phyloP scores from a whole-genome alignment of 2,113 vertebrate genomes.

The Rhegmatorhina hoffmannsi region DNA sequence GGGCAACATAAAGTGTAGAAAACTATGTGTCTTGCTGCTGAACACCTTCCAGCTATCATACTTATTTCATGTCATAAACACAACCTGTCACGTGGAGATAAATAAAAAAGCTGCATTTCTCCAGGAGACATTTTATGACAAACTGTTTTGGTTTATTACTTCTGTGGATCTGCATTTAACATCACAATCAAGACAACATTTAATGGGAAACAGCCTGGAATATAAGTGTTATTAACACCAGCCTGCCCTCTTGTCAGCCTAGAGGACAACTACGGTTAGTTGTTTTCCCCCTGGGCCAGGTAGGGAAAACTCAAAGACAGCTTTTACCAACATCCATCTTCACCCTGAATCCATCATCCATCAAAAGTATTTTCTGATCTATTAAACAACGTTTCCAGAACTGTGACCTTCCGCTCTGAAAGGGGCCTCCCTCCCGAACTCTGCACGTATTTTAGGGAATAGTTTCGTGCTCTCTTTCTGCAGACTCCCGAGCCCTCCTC shows the following conservation, averaged over 20 bases:
- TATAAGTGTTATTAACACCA: neutral
- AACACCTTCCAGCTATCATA: neutral
- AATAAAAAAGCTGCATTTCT: neutral
- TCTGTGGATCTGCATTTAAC: neutral
- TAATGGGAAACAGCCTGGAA: neutral
- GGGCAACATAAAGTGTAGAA: neutral
- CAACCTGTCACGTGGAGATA: neutral
- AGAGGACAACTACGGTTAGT: rapidly evolving
- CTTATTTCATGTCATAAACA: neutral
- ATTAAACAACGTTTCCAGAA: neutral
- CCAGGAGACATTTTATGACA: neutral
- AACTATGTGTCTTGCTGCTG: neutral
- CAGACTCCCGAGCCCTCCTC: rapidly evolving
- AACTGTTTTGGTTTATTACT: neutral
- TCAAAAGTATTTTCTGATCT: neutral
- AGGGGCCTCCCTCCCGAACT: rapidly evolving
- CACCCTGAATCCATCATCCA: too few relatives aligned
- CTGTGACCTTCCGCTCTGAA: rapidly evolving
- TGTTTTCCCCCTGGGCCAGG: too few relatives aligned
- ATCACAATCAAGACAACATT: neutral
- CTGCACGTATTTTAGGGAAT: rapidly evolving
- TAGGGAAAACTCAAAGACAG: neutral
- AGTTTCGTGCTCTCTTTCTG: rapidly evolving
- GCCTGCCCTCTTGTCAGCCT: neutral
- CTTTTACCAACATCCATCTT: neutral